Base-by-base conservation (phyloP, 2,797 vertebrate species). In the Oreochromis grahami region DNA sequence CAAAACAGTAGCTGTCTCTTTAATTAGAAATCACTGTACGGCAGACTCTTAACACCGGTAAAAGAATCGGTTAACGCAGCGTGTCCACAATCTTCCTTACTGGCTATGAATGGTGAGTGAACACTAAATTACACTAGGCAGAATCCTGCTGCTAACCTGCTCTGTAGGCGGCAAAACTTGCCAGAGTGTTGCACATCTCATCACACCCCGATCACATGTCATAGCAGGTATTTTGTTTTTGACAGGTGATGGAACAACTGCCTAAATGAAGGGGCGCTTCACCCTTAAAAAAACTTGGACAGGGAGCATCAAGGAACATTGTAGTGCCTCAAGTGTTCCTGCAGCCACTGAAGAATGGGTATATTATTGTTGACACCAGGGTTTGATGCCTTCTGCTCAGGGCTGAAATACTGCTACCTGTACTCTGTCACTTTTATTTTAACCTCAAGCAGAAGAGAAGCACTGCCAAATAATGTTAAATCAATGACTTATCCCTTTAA, bases 361-460 rank as follows among this genome's bases (percentile, higher is more conserved):
- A 19, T 29, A 72, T 48, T 72, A 32, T 32, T 72, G 68, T 48
- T 72, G 15, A 72, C 68, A 48, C 43, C 43, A 1, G 43, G 70
- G 72, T 53, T 70, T 32, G 3, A 78, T 43, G 76, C 50, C 21
- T 82, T 83, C 76, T 17, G 79, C 87, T 84, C 38, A 41, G 76
- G 76, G 81, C 63, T 87, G 55, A 81, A 85, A 89, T 56, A 70
- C 26, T 38, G 38, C 56, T 74, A 63, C n/a, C 77, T 85, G 83
- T 87, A 81, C 65, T 79, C 81, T 76, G 83, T 84, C 79, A 82
- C 78, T 82, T 81, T 82, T 86, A 65, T 80, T 84, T 85, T 55
- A 84, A 88, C 83, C 87, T 88, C 72, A 76, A 83, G 56, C 80
- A 41, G n/a, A 38, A 19, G 8, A 79, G 17, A 76, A 84, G n/a